A percentile compares a stretch with the other conserved stretches of the same genome.
Evolutionary conservation across 2,113 vertebrate species (phyloP).

Genomic region (Tangachromis dhanisi): DNA sequence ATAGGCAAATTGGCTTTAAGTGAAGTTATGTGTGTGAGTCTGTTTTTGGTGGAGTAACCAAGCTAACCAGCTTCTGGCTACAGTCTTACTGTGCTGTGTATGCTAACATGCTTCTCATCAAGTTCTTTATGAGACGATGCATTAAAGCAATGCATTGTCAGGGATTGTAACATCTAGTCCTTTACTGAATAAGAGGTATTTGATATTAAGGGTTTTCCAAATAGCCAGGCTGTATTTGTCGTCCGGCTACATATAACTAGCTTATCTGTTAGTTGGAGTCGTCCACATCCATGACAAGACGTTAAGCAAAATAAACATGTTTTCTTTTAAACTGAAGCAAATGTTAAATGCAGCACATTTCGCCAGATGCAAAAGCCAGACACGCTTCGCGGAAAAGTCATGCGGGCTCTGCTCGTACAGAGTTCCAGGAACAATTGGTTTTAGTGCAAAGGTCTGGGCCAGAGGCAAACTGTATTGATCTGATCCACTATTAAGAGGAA

Average conservation of each 20-base stretch:
- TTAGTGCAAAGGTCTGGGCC: constrained; percentile 59
- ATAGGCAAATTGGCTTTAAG: neutral
- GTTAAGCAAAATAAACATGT: constrained; percentile 8
- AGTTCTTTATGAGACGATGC: neutral
- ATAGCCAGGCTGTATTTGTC: neutral
- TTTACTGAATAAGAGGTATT: neutral
- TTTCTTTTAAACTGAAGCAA: constrained; percentile 9
- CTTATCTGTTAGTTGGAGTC: too few relatives aligned
- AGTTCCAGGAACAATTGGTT: constrained; percentile 60
- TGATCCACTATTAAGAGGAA: constrained; percentile 40
- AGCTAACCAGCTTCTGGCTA: neutral
- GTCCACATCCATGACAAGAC: neutral
- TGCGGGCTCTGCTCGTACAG: neutral
- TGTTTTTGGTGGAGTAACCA: neutral
- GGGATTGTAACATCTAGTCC: neutral
- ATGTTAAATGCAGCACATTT: constrained; percentile 4
- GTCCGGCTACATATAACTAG: neutral
- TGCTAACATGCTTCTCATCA: neutral
- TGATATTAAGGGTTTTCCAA: neutral
- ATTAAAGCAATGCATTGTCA: neutral
- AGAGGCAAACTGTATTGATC: constrained; percentile 60
- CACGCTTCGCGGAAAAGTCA: constrained; percentile 21
- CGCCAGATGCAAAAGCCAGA: neutral
- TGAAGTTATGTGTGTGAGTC: neutral
- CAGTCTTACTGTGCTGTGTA: neutral